These are phyloP conservation scores for Ptilodon capucinus DNA, from an alignment of 2,888 invertebrate genomes.

Conservation along the genomic window DNA sequence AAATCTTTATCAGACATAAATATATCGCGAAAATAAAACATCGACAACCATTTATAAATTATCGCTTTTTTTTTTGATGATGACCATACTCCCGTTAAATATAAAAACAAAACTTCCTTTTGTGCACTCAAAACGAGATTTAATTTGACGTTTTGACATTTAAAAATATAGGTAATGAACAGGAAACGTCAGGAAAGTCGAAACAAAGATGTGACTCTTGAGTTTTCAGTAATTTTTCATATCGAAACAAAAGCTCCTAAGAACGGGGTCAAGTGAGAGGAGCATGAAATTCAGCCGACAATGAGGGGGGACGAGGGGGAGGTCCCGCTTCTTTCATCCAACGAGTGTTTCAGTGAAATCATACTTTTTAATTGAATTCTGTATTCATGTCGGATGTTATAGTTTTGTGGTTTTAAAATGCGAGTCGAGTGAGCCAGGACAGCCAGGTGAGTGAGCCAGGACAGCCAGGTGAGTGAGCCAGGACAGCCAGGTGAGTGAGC, in stretches of 20 bases:
- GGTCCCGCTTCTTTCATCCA: conserved; percentile 19
- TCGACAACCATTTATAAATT: no score
- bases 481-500: no score
- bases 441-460: no score
- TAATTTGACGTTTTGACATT: neutral
- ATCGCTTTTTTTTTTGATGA: no score
- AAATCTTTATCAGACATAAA: no score
- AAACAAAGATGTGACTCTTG: conserved; percentile 33
- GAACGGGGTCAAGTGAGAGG: conserved; percentile 66
- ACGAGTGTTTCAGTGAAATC: conserved; percentile 50
- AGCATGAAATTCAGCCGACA: conserved; percentile 53
- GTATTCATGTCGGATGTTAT: conserved; percentile 2
- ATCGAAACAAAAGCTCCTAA: conserved; percentile 72
- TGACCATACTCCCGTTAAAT: no score
- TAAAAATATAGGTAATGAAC: conserved; percentile 21
- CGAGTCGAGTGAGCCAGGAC: neutral
- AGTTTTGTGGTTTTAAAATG: neutral
- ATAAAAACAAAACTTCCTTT: neutral
- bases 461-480: no score
- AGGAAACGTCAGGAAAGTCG: conserved; percentile 3
- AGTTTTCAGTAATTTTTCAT: conserved; percentile 66
- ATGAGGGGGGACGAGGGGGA: conserved; percentile 24
- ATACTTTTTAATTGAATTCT: conserved; percentile 63
- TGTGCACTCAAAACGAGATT: neutral
- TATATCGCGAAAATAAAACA: no score